Percentiles rank a stretch among this genome's conserved stretches.
Conservation (phyloP, 2,888 invertebrate genomes). For the Protodeltote pygarga region DNA sequence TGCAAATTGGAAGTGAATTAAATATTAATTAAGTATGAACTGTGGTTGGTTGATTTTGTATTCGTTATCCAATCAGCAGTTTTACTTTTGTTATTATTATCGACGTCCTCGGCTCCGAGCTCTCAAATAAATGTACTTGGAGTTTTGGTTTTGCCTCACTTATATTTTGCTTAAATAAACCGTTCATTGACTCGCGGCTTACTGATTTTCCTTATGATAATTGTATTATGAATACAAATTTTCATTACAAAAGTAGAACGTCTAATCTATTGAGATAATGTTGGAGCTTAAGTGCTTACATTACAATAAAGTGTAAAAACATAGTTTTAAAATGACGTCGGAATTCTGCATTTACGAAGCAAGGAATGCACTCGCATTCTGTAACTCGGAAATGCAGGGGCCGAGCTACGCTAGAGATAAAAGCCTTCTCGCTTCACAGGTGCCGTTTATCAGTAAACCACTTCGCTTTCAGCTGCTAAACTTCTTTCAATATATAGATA, state of each 20-base stretch:
- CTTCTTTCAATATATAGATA: conserved; percentile 50
- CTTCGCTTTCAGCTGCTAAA: conserved; percentile 52
- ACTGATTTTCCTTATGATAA: conserved; percentile 19
- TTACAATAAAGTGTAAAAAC: conserved; percentile 28
- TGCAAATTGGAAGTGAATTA: conserved; percentile 44
- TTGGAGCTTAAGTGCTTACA: conserved; percentile 11
- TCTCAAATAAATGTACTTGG: conserved; percentile 30
- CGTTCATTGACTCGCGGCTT: conserved; percentile 32
- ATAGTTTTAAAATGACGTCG: conserved; percentile 34
- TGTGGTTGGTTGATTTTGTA: conserved; percentile 14
- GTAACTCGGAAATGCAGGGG: conserved; percentile 48
- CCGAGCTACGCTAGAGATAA: conserved; percentile 52
- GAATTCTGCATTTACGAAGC: conserved; percentile 26
- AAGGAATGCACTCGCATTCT: no score
- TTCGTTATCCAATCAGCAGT: conserved; percentile 30
- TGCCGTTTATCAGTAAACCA: conserved; percentile 62
- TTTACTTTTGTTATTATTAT: conserved; percentile 36
- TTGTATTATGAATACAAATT: conserved; percentile 28
- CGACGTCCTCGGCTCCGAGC: conserved; percentile 5
- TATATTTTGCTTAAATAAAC: conserved; percentile 38
- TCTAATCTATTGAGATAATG: conserved; percentile 8
- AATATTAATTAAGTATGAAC: conserved; percentile 34
- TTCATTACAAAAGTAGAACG: conserved; percentile 13
- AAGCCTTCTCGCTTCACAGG: conserved; percentile 60
- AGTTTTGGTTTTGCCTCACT: conserved; percentile 19